phyloP scores from a whole-genome alignment of 2,113 vertebrate genomes.

The Aramus guarauna region DNA sequence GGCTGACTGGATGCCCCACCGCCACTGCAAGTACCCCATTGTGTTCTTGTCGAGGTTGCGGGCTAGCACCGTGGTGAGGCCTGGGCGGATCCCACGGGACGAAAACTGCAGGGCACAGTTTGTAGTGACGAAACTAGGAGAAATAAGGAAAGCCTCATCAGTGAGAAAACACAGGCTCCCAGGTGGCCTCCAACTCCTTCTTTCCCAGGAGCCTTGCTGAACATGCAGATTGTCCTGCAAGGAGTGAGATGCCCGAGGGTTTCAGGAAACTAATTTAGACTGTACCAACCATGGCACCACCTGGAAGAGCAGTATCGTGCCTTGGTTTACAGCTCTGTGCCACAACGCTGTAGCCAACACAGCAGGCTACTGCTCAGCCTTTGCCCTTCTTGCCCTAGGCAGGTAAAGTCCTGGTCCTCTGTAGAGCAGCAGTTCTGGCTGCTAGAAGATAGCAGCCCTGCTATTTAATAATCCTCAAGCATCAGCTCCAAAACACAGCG shows the following conservation, averaged over 20 bases:
- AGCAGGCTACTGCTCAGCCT: not conserved
- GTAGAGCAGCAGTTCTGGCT: not conserved
- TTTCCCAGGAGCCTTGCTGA: not conserved
- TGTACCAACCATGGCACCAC: not conserved
- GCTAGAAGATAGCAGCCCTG: not conserved
- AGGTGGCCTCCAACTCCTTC: not conserved
- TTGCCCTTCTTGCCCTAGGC: not conserved
- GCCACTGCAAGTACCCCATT: constrained; percentile 97
- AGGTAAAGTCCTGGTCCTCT: not conserved
- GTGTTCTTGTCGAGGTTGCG: constrained; percentile 97
- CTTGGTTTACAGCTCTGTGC: not conserved
- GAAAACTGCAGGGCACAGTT: constrained; percentile 95
- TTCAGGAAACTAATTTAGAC: not conserved
- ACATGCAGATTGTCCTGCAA: not conserved
- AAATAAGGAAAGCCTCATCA: not conserved
- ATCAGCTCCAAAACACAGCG: not conserved
- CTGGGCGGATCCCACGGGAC: constrained; percentile 87
- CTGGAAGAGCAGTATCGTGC: not conserved
- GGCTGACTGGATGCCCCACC: constrained; percentile 93
- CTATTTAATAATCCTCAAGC: not conserved
- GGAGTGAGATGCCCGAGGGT: fast-evolving
- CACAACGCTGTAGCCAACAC: not conserved
- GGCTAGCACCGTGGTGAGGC: constrained; percentile 88
- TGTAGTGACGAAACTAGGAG: constrained; percentile 87
- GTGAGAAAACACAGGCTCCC: not conserved